phyloP scores from a whole-genome alignment of 2,888 invertebrate genomes.

The Temnothorax ravouxi region DNA sequence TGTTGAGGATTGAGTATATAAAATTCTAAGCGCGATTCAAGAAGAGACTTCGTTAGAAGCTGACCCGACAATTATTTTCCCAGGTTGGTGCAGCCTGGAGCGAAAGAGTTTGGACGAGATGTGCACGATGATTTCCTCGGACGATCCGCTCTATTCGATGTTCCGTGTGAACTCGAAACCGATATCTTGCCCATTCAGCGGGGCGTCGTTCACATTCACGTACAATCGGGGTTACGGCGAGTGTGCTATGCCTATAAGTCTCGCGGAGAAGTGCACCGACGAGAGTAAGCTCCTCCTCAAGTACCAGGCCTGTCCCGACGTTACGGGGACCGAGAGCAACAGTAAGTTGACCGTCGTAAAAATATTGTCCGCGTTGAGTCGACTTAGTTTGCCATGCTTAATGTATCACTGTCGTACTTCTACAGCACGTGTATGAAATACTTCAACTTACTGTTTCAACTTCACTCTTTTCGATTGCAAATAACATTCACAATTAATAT shows the following conservation, averaged over 20 bases:
- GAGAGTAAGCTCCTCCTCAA: conserved; percentile 93
- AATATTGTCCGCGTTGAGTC: not conserved
- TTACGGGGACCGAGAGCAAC: conserved; percentile 92
- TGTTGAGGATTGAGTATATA: not conserved
- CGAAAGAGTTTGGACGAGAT: conserved; percentile 89
- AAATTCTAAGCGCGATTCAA: not conserved
- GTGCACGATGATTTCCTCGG: conserved; percentile 91
- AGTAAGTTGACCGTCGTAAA: conserved; percentile 87
- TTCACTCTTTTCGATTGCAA: too few species aligned
- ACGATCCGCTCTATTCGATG: conserved; percentile 92
- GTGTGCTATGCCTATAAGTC: conserved; percentile 92
- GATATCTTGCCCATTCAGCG: conserved; percentile 93
- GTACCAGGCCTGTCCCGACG: conserved; percentile 94
- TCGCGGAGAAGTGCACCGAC: conserved; percentile 95
- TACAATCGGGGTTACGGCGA: conserved; percentile 92
- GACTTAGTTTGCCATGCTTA: not conserved
- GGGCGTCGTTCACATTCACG: conserved; percentile 93
- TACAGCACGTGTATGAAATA: not conserved
- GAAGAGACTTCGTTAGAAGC: not conserved
- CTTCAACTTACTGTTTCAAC: not conserved
- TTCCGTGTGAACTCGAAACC: conserved; percentile 90
- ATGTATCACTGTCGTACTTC: not conserved
- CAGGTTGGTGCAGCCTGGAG: conserved; percentile 88
- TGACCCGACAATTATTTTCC: not conserved
- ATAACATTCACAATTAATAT: conserved; percentile 16